A percentile compares a stretch with the other conserved stretches of the same genome.
Evolutionary conservation across 2,888 invertebrate species (phyloP).

Genomic region (Ectropis crepuscularia): DNA sequence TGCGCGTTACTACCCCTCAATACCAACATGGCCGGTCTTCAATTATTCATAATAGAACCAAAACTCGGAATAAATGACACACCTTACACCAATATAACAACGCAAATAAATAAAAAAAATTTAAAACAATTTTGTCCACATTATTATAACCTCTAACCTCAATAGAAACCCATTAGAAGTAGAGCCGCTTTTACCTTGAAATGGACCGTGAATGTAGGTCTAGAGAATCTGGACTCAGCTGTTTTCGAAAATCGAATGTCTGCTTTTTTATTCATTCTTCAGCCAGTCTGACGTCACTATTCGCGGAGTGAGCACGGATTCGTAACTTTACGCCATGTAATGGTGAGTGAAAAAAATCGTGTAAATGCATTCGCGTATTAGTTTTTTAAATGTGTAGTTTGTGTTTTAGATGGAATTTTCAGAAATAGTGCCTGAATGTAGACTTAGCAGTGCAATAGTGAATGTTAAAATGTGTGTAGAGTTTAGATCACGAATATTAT

Average conservation of each 20-base stretch:
- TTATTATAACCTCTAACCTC: conserved; percentile 14
- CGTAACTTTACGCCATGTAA: conserved; percentile 66
- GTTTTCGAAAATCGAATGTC: conserved; percentile 77
- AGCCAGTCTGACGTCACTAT: conserved; percentile 71
- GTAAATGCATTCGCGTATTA: conserved; percentile 56
- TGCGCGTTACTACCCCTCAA: conserved; percentile 55
- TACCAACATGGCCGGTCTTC: conserved; percentile 60
- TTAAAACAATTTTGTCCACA: neutral
- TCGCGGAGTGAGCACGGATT: conserved; percentile 63
- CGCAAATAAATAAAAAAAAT: neutral
- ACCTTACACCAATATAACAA: neutral
- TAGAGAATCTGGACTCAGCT: conserved; percentile 63
- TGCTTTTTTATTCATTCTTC: conserved; percentile 38
- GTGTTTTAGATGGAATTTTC: conserved; percentile 48
- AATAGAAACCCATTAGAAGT: conserved; percentile 29
- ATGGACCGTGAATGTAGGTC: conserved; percentile 45
- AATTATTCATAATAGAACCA: neutral
- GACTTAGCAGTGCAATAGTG: conserved; percentile 14
- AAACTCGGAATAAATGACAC: neutral
- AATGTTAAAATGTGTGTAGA: conserved; percentile 11
- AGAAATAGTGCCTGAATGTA: conserved; percentile 49
- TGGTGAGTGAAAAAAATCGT: conserved; percentile 66
- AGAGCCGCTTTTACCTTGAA: conserved; percentile 19
- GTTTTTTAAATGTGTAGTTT: conserved; percentile 50
- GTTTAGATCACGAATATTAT: conserved; percentile 1